Base-by-base conservation (phyloP, 2,797 vertebrate genomes). In the Anisognathus igniventris region DNA sequence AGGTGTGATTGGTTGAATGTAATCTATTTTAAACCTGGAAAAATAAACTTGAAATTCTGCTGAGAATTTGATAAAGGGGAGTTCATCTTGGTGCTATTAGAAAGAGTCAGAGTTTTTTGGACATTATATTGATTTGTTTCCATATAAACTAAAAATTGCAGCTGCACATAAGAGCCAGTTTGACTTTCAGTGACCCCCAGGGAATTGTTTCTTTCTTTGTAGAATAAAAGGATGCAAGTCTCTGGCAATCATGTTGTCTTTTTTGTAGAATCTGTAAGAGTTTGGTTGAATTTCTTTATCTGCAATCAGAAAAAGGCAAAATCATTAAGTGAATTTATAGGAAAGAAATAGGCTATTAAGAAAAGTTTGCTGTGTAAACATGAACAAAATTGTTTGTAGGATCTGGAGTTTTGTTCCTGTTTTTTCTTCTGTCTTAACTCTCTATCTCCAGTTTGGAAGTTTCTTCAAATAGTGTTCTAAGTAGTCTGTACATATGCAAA, bases 291-390 rank as follows among this genome's bases (percentile, higher is more conserved):
- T 81, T 87, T 93, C 51, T 86, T 44, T 70, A 66, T 37, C 53
- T 62, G 15, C 6, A 45, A 31, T 67, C 3, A 62, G 48, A 50
- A 90, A 92, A 85, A 64, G 19, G 9, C 22, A 71, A 89, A 93
- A 66, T 40, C 19, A 58, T 61, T 72, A 93, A 91, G 81, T 87
- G 91, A 95, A 96, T 96, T 93, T 95, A 94, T 92, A 80, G 83
- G 68, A 81, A 92, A 95, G 77, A 96, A 97, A 94, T 50, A 60
- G 66, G 39, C 91, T 97, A 96, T 98, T 98, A 96, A 98, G 98
- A 97, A 98, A 98, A 97, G 88, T 58, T 96, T 98, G 97, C 95
- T 95, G 72, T 70, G 58, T 96, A 96, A 97, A 97, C 97, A 96
- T 6, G 95, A 85, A 57, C 20, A 62, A 60, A 90, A 73, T 7